Conservation (phyloP, 2,888 invertebrate genomes). For the Tenodera sinensis region DNA sequence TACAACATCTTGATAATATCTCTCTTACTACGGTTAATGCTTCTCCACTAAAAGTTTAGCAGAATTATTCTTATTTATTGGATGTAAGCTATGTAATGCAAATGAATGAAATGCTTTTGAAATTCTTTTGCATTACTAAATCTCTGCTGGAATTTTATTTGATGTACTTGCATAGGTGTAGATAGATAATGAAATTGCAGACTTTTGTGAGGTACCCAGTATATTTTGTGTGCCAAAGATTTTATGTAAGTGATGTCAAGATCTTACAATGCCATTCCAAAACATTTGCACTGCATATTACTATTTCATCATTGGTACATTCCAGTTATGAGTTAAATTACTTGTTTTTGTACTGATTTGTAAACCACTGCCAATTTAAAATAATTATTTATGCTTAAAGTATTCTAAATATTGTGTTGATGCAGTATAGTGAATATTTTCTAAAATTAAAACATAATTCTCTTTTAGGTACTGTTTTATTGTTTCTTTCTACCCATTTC, state of each 20-base stretch:
- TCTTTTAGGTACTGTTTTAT: neutral
- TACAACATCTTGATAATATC: too few species aligned
- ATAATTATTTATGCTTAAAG: constrained; percentile 9
- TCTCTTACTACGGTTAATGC: too few species aligned
- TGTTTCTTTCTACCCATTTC: neutral
- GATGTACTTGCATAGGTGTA: neutral
- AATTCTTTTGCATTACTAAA: too few species aligned
- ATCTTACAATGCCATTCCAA: too few species aligned
- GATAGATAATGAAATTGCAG: neutral
- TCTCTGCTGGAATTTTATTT: neutral
- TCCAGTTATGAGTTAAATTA: neutral
- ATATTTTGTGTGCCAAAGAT: neutral
- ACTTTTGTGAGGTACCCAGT: neutral
- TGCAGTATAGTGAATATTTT: neutral
- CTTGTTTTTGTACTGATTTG: neutral
- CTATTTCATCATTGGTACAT: neutral
- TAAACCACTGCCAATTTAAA: constrained; percentile 6
- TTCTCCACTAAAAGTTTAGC: too few species aligned
- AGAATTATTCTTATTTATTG: too few species aligned
- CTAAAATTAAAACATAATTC: neutral
- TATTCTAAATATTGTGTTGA: neutral
- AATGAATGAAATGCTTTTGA: too few species aligned
- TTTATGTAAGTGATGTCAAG: neutral
- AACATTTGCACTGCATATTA: neutral
- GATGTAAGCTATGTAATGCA: too few species aligned